phyloP scores from a whole-genome alignment of 2,797 vertebrate species.

The Melanotaenia trifasciata region DNA sequence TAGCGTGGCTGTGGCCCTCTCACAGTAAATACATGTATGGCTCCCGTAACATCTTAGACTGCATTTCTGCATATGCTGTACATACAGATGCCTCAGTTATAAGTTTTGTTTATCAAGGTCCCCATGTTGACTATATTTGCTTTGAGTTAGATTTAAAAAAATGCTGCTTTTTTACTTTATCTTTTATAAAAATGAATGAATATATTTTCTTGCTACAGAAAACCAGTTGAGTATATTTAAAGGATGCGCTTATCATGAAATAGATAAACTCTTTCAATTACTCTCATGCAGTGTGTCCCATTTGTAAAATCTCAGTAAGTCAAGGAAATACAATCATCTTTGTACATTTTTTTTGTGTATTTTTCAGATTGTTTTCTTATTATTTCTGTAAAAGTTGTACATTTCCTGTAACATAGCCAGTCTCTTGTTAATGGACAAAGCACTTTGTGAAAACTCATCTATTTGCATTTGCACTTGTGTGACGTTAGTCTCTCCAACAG shows the following conservation, averaged over 20 bases:
- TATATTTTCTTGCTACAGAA: constrained; percentile 80
- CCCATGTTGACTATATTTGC: constrained; percentile 63
- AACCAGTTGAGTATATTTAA: constrained; percentile 59
- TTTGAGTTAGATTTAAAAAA: constrained; percentile 66
- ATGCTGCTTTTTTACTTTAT: constrained; percentile 86
- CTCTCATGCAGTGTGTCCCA: constrained; percentile 55
- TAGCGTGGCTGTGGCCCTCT: constrained; percentile 67
- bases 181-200: constrained; percentile 74
- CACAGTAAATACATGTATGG: constrained; percentile 72
- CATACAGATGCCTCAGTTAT: constrained; percentile 79
- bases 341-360: constrained; percentile 70
- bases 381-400: constrained; percentile 68
- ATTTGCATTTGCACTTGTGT: constrained; percentile 66
- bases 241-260: constrained; percentile 45
- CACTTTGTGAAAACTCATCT: constrained; percentile 70
- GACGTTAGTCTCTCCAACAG: constrained; percentile 51
- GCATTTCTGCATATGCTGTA: constrained; percentile 75
- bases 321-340: constrained; percentile 62
- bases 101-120: constrained; percentile 81
- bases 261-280: constrained; percentile 40
- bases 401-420: constrained; percentile 70
- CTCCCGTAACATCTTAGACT: constrained; percentile 67
- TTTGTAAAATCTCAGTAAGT: constrained; percentile 55
- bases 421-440: constrained; percentile 66
- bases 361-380: constrained; percentile 60